phyloP scores from a whole-genome alignment of 2,888 invertebrate species.

The Philonicus albiceps region DNA sequence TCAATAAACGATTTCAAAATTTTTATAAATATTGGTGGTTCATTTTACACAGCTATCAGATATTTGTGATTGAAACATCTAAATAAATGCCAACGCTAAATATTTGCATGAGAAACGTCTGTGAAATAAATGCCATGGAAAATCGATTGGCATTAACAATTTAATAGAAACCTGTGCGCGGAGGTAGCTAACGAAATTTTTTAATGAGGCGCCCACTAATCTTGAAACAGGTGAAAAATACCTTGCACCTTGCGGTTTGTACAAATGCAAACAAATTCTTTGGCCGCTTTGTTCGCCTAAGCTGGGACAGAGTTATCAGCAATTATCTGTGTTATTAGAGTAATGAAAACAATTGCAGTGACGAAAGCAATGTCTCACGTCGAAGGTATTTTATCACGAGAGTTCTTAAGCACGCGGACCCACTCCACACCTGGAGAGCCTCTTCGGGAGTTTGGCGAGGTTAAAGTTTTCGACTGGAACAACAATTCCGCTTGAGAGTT shows the following conservation, averaged over 20 bases:
- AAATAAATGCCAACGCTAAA: background rate
- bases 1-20: background rate
- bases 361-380: constrained; percentile 16
- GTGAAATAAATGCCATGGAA: background rate
- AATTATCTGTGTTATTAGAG: constrained; percentile 9
- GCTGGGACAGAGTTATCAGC: constrained; percentile 3
- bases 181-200: background rate
- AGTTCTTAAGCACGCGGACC: background rate
- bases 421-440: background rate
- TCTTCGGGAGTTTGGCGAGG: background rate
- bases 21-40: background rate
- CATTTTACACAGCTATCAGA: background rate
- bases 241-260: background rate
- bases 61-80: background rate
- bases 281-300: background rate
- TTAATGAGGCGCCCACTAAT: background rate
- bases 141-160: background rate
- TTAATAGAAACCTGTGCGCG: background rate
- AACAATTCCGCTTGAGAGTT: background rate
- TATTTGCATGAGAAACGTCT: background rate
- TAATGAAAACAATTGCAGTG: constrained; percentile 20
- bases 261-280: background rate
- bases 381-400: constrained; percentile 18
- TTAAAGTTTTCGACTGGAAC: background rate
- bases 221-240: background rate